These are phyloP conservation scores for Gerosis bhagava DNA, from an alignment of 2,888 invertebrate species.

Conservation along the genomic window DNA sequence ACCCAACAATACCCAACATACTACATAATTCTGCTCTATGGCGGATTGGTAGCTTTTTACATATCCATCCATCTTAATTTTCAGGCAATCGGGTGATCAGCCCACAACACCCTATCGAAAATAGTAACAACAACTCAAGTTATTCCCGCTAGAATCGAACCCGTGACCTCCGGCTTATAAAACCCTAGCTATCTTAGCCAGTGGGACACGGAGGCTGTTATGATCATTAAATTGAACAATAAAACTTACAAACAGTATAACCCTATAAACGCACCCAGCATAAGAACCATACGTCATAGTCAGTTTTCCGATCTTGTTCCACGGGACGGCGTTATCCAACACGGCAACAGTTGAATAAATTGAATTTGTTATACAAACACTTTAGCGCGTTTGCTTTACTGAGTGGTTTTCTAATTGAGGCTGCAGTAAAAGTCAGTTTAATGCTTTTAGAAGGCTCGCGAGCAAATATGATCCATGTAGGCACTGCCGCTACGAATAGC, in stretches of 20 bases:
- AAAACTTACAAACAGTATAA: not conserved
- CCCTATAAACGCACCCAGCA: conserved; percentile 10
- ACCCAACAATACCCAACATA: no score
- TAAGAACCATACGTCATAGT: conserved; percentile 4
- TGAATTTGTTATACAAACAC: conserved; percentile 25
- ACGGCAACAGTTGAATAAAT: conserved; percentile 23
- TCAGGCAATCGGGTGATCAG: not conserved
- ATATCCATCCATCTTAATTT: no score
- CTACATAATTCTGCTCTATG: no score
- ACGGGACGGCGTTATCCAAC: conserved; percentile 12
- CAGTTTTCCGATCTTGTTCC: conserved; percentile 16
- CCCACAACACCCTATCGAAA: no score
- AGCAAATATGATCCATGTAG: conserved; percentile 23
- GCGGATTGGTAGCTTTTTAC: no score
- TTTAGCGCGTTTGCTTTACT: conserved; percentile 14
- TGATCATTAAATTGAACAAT: no score
- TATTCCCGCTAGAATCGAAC: no score
- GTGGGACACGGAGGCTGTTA: no score
- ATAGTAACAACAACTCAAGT: no score
- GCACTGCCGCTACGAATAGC: conserved; percentile 6
- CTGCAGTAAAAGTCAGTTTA: conserved; percentile 20
- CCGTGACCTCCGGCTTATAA: no score
- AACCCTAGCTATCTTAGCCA: no score
- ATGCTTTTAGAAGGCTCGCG: conserved; percentile 13
- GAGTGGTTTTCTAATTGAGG: conserved; percentile 24